Base-by-base conservation (phyloP, 1,140 invertebrate genomes). In the Harpegnathos saltator region DNA sequence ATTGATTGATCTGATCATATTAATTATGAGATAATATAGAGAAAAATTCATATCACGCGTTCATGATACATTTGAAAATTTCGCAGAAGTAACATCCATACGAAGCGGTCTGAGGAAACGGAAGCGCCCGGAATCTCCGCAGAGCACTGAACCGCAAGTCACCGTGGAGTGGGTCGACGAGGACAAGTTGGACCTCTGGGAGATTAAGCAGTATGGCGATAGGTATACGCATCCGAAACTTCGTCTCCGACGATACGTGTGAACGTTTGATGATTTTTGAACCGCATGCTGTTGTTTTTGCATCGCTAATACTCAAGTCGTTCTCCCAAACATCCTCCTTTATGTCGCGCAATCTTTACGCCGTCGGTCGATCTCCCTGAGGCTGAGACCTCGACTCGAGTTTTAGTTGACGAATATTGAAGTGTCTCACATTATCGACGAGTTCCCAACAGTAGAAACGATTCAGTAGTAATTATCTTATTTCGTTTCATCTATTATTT, bases 111-210 rank as follows among this genome's bases (percentile, higher is more conserved):
- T 99, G 68, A 95, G 98, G 65, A 99, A 99, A 95, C 95, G 98
- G 54, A 98, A 98, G 92, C 95, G 97, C 58, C 97, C 97, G 0
- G 98, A 98, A 94, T 97, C 97, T 9, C 98, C 98, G 0, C 97
- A 98, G 91, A 98, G 97, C 85, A 98, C 97, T 11, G 97, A 98
- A 89, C 98, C 98, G 0, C 97, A 98, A 94, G 97, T 98, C 9
- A 96, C 96, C 7, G 98, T 99, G 93, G 97, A 98, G 91, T 99
- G 99, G 98, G 97, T 99, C 0, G 98, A 99, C 82, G 99, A 99
- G 94, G 98, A 99, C 89, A 98, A 98, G 90, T 93, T 99, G 24
- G 98, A 99, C 92, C 92, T 99, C 0, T 99, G 98, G 98, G 98
- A 99, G 94, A 99, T 99, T 56, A 98, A 98, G 91, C 97, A 98